Evolutionary conservation across 2,113 vertebrate genomes (phyloP).

Genomic region (Uropsilus gracilis): DNA sequence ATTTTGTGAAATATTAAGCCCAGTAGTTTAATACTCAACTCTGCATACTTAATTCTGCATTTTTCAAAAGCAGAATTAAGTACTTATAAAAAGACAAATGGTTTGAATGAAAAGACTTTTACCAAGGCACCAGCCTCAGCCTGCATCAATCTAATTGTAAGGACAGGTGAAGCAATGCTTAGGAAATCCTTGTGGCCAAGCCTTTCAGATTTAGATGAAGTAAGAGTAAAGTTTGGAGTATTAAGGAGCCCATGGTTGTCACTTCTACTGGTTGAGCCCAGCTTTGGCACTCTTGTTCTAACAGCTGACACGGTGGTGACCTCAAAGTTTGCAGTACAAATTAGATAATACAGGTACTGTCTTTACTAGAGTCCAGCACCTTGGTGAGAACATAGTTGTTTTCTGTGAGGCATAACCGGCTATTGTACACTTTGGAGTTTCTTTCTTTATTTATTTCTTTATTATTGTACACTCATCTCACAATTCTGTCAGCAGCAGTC

Average conservation of each 20-base stretch:
- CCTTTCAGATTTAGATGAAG: neutral
- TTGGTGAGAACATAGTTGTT: neutral
- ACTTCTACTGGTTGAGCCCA: neutral
- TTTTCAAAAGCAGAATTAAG: constrained; percentile 33
- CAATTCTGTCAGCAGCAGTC: neutral
- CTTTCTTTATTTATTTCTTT: no score
- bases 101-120: neutral
- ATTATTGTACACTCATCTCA: no score
- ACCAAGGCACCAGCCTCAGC: neutral
- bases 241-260: neutral
- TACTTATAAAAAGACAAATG: neutral
- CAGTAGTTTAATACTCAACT: neutral
- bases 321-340: neutral
- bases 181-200: neutral
- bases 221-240: neutral
- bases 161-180: neutral
- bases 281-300: neutral
- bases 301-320: neutral
- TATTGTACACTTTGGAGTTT: neutral
- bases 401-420: neutral
- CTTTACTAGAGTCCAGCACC: neutral
- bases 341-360: neutral
- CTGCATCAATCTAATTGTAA: neutral
- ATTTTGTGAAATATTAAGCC: neutral
- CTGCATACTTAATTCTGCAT: neutral